These are phyloP conservation scores for Junonia oenone DNA, from an alignment of 2,888 invertebrate species.

Conservation along the genomic window DNA sequence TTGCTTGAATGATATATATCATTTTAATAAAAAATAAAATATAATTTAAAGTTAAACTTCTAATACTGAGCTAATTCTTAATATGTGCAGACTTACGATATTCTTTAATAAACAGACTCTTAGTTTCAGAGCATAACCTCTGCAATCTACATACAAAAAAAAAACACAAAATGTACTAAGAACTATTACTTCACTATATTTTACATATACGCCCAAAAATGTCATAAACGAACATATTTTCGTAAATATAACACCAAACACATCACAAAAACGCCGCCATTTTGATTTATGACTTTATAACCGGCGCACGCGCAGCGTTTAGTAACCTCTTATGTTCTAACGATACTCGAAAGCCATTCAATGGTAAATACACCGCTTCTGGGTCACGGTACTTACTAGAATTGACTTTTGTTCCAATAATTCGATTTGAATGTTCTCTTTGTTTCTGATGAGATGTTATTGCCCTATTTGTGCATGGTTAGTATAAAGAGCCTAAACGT, in stretches of 20 bases:
- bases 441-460: neutral
- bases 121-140: no score
- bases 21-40: no score
- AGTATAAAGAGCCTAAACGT: neutral
- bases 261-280: neutral
- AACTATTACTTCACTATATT: no score
- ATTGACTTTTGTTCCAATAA: constrained; percentile 20
- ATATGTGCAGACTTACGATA: no score
- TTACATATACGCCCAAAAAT: no score
- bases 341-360: constrained; percentile 55
- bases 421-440: constrained; percentile 13
- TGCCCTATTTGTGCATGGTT: neutral
- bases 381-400: constrained; percentile 39
- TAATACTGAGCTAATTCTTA: no score
- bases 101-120: no score
- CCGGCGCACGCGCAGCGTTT: constrained; percentile 32
- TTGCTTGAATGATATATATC: no score
- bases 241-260: neutral
- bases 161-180: no score
- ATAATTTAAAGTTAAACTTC: no score
- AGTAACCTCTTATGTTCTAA: constrained; percentile 48
- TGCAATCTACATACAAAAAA: no score
- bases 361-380: constrained; percentile 53
- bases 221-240: no score
- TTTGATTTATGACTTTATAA: constrained; percentile 3